Evolutionary conservation across 1,140 invertebrate species (phyloP).

Genomic region (Penaeus chinensis): DNA sequence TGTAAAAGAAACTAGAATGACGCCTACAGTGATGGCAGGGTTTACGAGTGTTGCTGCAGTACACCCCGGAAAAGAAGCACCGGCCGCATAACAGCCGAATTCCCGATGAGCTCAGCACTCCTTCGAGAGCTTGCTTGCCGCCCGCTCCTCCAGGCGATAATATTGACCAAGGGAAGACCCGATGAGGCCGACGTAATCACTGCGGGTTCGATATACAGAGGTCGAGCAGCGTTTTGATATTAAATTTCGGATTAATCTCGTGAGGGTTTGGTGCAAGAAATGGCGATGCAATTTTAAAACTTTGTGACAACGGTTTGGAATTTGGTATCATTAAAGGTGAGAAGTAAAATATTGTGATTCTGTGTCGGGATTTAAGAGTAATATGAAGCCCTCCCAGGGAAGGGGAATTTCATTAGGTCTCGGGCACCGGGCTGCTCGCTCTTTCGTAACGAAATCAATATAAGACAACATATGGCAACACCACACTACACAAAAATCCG

Average conservation of each 20-base stretch:
- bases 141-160: background rate
- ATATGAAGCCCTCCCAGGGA: no score
- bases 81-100: background rate
- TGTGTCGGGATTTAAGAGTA: background rate
- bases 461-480: no score
- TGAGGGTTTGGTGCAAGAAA: conserved; percentile 20
- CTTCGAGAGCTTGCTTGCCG: background rate
- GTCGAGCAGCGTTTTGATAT: conserved; percentile 46
- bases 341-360: conserved; percentile 15
- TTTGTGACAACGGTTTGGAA: conserved; percentile 49
- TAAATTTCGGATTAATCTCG: conserved; percentile 48
- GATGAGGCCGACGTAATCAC: background rate
- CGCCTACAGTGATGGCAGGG: conserved; percentile 35
- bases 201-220: conserved; percentile 19
- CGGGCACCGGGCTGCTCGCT: no score
- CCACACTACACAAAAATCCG: no score
- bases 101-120: background rate
- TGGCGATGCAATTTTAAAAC: conserved; percentile 39
- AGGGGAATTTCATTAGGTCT: no score
- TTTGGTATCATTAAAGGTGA: conserved; percentile 25
- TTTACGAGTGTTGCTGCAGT: conserved; percentile 11
- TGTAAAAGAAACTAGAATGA: conserved; percentile 52
- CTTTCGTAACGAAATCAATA: no score
- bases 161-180: background rate
- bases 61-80: background rate